Evolutionary conservation across 1,140 invertebrate genomes (phyloP).

Genomic region (Lasaia peninsularis): DNA sequence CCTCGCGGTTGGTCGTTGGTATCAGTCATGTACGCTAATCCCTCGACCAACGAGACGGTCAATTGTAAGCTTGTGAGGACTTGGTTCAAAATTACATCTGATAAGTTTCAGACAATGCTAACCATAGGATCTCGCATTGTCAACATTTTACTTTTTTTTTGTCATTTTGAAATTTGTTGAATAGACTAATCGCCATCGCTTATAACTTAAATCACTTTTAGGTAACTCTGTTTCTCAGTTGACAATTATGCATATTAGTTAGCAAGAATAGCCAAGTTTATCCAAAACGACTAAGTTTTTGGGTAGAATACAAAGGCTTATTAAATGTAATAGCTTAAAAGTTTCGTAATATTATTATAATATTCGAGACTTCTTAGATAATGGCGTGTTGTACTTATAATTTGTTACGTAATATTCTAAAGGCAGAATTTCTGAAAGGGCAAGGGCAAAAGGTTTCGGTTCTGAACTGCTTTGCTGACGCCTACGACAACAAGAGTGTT

Average conservation of each 20-base stretch:
- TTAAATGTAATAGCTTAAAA: slow-evolving; percentile 17
- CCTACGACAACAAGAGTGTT: no score
- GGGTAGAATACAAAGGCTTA: slow-evolving; percentile 22
- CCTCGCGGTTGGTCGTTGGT: no score
- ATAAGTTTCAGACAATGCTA: no score
- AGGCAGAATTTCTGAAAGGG: no score
- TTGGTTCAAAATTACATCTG: no score
- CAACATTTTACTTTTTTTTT: no score
- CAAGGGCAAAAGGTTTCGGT: no score
- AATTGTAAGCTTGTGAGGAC: no score
- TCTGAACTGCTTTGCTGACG: no score
- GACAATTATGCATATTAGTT: slow-evolving; percentile 59
- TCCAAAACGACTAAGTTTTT: slow-evolving; percentile 25
- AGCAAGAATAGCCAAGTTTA: slow-evolving; percentile 42
- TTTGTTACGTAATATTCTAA: neutral
- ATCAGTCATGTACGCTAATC: no score
- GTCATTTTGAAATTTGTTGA: neutral
- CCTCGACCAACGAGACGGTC: no score
- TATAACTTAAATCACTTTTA: slow-evolving; percentile 21
- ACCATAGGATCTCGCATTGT: no score
- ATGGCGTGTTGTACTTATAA: slow-evolving; percentile 4
- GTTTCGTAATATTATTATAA: slow-evolving; percentile 10
- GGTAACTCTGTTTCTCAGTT: slow-evolving; percentile 23
- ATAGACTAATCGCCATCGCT: slow-evolving; percentile 11
- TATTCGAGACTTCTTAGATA: slow-evolving; percentile 5